Evolutionary conservation across 2,797 vertebrate genomes (phyloP).

Genomic region (Myotis myotis): DNA sequence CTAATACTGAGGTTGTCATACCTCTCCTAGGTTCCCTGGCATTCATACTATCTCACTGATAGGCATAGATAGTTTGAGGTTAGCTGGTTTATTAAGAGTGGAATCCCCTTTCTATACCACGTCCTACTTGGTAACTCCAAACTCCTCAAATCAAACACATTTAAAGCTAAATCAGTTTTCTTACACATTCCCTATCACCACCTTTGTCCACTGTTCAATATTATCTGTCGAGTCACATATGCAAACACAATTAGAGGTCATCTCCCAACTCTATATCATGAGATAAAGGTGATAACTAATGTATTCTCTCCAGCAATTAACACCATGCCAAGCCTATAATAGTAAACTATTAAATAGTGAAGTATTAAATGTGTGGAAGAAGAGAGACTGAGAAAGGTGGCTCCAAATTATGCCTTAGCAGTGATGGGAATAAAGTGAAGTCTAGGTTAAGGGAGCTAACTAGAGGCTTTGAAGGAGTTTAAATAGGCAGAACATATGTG

Average conservation of each 20-base stretch:
- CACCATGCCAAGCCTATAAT: not conserved
- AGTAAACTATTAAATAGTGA: not conserved
- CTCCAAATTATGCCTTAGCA: not conserved
- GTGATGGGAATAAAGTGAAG: not conserved
- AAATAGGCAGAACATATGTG: not conserved
- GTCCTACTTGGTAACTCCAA: not conserved
- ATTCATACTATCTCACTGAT: not conserved
- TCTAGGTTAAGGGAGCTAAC: not conserved
- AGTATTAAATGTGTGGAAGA: not conserved
- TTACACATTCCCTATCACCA: not conserved
- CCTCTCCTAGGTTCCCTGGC: not conserved
- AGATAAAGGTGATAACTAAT: not conserved
- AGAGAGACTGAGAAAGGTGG: not conserved
- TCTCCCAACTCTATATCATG: not conserved
- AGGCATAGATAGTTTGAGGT: not conserved
- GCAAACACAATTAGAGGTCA: not conserved
- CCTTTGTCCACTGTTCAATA: not conserved
- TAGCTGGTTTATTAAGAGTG: too few species aligned
- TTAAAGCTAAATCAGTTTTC: not conserved
- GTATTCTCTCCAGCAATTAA: not conserved
- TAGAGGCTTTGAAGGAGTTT: not conserved
- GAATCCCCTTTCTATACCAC: not conserved
- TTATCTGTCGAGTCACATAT: accelerated
- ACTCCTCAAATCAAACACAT: not conserved
- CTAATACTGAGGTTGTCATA: not conserved